A percentile compares a stretch with the other conserved stretches of the same genome.
These are phyloP conservation scores for Enteromius thamalakanensis DNA, from an alignment of 2,797 vertebrate species.

Conservation along the genomic window DNA sequence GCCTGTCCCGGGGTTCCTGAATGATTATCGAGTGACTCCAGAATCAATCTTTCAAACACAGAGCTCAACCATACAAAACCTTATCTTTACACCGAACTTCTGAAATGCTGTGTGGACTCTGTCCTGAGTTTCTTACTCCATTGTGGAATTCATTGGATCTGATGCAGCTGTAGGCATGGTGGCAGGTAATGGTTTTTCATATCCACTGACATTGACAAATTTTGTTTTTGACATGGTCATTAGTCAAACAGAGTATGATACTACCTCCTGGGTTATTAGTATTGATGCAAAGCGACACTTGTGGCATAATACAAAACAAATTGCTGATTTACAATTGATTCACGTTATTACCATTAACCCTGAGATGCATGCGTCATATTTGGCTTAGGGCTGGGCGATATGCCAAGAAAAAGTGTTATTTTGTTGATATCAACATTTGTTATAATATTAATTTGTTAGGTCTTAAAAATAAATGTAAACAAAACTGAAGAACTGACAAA, in stretches of 20 bases:
- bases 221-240: slow-evolving; percentile 46
- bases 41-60: slow-evolving; percentile 27
- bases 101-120: slow-evolving; percentile 6
- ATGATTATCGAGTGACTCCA: slow-evolving; percentile 22
- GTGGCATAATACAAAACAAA: slow-evolving; percentile 21
- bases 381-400: background rate
- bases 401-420: background rate
- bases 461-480: background rate
- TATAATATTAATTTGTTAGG: background rate
- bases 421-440: background rate
- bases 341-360: slow-evolving; percentile 27
- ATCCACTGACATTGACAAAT: slow-evolving; percentile 51
- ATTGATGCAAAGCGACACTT: slow-evolving; percentile 33
- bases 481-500: slow-evolving; percentile 4
- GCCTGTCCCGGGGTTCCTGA: slow-evolving; percentile 8
- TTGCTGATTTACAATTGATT: slow-evolving; percentile 38
- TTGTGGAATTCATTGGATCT: slow-evolving; percentile 4
- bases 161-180: slow-evolving; percentile 25
- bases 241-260: slow-evolving; percentile 48
- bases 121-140: slow-evolving; percentile 11
- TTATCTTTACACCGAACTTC: slow-evolving; percentile 7
- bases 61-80: background rate
- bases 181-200: slow-evolving; percentile 47
- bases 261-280: slow-evolving; percentile 42
- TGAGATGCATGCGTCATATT: slow-evolving; percentile 7